These are phyloP conservation scores for Creontiades dilutus DNA, from an alignment of 2,888 invertebrate genomes.

Conservation along the genomic window DNA sequence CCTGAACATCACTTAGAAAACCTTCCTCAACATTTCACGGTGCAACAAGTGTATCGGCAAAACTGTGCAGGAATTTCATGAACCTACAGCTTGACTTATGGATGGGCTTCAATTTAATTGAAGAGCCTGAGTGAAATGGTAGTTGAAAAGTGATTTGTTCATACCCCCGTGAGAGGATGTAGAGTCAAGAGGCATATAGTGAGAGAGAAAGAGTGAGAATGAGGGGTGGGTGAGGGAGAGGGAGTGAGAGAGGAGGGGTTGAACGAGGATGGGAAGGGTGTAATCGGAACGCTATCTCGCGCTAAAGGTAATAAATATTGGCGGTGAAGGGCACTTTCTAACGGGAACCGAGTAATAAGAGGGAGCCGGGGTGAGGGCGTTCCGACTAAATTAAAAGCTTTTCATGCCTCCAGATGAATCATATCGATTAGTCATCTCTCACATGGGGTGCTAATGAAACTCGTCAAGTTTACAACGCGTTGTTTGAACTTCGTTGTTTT, in stretches of 20 bases:
- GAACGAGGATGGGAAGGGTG: not conserved
- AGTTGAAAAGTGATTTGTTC: not conserved
- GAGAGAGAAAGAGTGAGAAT: no score
- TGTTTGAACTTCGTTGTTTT: not conserved
- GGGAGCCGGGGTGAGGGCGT: not conserved
- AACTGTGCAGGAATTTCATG: no score
- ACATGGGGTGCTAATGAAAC: not conserved
- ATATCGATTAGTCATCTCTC: conserved; percentile 15
- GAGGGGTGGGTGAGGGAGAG: no score
- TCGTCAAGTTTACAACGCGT: not conserved
- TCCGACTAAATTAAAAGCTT: not conserved
- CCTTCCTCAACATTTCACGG: no score
- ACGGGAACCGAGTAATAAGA: no score
- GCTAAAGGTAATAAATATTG: not conserved
- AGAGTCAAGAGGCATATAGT: not conserved
- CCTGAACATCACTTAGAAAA: no score
- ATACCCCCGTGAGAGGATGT: not conserved
- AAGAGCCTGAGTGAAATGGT: not conserved
- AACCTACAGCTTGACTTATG: not conserved
- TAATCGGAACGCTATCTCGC: not conserved
- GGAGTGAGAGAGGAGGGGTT: no score
- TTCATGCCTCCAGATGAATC: conserved; percentile 12
- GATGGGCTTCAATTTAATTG: not conserved
- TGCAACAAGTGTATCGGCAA: no score
- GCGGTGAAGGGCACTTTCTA: not conserved